Base-by-base conservation (phyloP, 1,140 invertebrate genomes). In the Neocloeon triangulifer region DNA sequence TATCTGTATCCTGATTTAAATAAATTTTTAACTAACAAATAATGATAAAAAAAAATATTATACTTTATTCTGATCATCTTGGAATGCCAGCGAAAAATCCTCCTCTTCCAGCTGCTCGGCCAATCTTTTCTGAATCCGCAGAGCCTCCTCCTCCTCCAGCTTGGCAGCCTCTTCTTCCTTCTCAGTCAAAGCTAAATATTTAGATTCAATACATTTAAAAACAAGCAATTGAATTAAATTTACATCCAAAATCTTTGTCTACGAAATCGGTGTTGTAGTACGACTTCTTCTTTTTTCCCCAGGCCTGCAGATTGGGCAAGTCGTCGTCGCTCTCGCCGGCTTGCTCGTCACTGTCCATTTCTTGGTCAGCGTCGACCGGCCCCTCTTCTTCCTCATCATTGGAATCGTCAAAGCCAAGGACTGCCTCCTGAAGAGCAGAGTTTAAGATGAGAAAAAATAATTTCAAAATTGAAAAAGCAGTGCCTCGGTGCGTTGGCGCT, bases 231-330 rank as follows among this genome's bases (percentile, higher is more conserved):
- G 18, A 23, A 36, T 10, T 31, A 37, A 26, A 44, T 10, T 43
- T 38, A 43, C 60, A 69, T 22, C 71, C 66, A 62, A 75, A 82
- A 56, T 88, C 81, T 41, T 72, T 62, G 58, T 88, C 81, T 10
- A 85, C 69, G 53, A 80, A 86, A 59, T 88, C 81, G 1, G 82
- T 79, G 25, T 72, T 70, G 52, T 85, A 86, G 51, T 71, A 92
- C 23, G 61, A 59, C 39, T 54, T 64, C 40, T 74, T 75, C 36
- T 74, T 74, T 42, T 68, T 69, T 8, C 85, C 84, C 85, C 86
- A 91, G 13, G 79, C 78, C 56, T 72, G 72, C 8, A 63, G 60
- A 50, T 84, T 64, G 5, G 79, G 79, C 25, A 86, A 51, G 45
- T 71, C 66, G 39, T 69, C 63, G 49, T 57, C 58, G 19, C 48